Percentiles rank a stretch among this genome's conserved stretches.
Conservation (phyloP, 2,797 vertebrate genomes). For the Sebastes baramenuke region DNA sequence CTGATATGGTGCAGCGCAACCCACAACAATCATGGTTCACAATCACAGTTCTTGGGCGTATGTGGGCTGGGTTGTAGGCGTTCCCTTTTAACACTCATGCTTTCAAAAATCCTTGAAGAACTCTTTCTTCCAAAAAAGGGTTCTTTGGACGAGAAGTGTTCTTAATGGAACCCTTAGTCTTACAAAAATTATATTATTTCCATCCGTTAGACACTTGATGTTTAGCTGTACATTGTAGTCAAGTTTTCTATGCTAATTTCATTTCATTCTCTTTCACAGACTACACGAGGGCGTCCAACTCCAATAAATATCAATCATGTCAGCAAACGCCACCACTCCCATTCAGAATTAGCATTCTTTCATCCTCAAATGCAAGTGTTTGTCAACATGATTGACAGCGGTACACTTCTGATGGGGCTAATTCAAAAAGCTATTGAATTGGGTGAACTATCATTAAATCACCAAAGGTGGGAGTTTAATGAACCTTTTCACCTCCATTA, state of each 20-base stretch:
- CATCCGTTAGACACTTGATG: neutral
- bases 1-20: too few species aligned
- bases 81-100: too few species aligned
- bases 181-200: neutral
- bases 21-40: too few species aligned
- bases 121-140: too few species aligned
- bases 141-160: too few species aligned
- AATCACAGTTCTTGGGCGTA: too few species aligned
- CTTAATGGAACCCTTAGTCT: too few species aligned
- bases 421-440: conserved; percentile 48
- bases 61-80: too few species aligned
- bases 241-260: neutral
- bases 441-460: conserved; percentile 56
- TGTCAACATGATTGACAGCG: conserved; percentile 49
- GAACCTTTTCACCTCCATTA: conserved; percentile 72
- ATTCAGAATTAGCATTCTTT: neutral
- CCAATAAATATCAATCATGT: conserved; percentile 19
- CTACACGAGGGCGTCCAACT: neutral
- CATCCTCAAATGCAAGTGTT: conserved; percentile 26
- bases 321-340: conserved; percentile 2
- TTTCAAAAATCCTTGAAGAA: too few species aligned
- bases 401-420: conserved; percentile 27
- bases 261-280: neutral
- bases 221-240: neutral
- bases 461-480: conserved; percentile 61